phyloP scores from a whole-genome alignment of 2,113 vertebrate genomes.

The Epinephelus cyanopodus region DNA sequence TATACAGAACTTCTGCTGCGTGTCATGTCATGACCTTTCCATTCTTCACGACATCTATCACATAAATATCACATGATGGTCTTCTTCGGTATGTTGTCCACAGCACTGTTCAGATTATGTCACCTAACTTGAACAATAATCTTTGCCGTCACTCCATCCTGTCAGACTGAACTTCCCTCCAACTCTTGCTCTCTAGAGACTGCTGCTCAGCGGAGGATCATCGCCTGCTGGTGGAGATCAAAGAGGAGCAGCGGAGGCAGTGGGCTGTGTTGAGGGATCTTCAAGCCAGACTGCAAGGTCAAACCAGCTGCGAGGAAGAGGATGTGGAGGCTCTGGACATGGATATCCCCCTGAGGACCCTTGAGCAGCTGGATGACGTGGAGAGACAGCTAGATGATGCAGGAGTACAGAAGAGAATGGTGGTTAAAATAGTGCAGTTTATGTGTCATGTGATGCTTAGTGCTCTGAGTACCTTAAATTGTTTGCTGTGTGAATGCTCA shows the following conservation, averaged over 20 bases:
- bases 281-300: conserved; percentile 69
- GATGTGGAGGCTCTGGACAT: conserved; percentile 72
- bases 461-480: background rate
- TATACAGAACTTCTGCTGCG: no score
- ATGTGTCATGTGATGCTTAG: background rate
- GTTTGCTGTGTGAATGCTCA: background rate
- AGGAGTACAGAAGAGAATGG: conserved; percentile 69
- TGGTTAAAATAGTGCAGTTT: background rate
- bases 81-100: no score
- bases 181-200: conserved; percentile 45
- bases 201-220: conserved; percentile 67
- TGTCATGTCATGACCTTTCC: no score
- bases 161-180: background rate
- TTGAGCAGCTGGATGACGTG: conserved; percentile 74
- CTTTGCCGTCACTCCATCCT: no score
- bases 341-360: conserved; percentile 71
- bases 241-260: conserved; percentile 76
- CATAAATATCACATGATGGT: no score
- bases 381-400: conserved; percentile 70
- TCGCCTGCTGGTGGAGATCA: conserved; percentile 73
- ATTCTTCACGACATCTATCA: no score
- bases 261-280: conserved; percentile 76
- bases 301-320: conserved; percentile 27
- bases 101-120: no score
- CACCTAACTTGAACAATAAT: no score